Evolutionary conservation across 2,888 invertebrate species (phyloP).

Genomic region (Machimus atricapillus): DNA sequence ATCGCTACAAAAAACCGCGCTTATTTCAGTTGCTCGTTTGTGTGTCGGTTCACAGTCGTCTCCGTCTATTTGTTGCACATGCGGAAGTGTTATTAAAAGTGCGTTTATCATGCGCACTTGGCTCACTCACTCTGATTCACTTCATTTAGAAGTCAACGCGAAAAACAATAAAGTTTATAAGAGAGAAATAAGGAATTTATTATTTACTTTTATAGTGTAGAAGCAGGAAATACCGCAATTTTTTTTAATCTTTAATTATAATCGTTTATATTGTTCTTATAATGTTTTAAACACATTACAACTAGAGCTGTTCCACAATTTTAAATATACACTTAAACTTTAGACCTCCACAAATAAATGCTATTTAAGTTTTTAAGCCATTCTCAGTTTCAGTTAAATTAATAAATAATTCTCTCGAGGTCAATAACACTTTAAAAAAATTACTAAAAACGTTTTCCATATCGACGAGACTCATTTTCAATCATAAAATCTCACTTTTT

Average conservation of each 20-base stretch:
- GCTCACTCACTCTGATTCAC: slow-evolving; percentile 36
- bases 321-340: not conserved
- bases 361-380: slow-evolving; percentile 19
- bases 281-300: not conserved
- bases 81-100: slow-evolving; percentile 33
- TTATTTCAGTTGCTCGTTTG: not conserved
- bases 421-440: not conserved
- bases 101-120: slow-evolving; percentile 39
- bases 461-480: not conserved
- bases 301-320: not conserved
- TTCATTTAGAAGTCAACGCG: slow-evolving; percentile 21
- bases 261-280: not conserved
- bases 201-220: not conserved
- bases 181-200: not conserved
- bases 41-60: not conserved
- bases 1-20: not conserved
- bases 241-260: not conserved
- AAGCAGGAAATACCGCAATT: not conserved
- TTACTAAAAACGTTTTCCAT: not conserved
- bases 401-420: not conserved
- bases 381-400: not conserved
- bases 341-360: not conserved
- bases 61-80: not conserved
- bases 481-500: not conserved
- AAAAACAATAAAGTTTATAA: not conserved